A percentile compares a stretch with the other conserved stretches of the same genome.
Conservation (phyloP, 2,888 invertebrate species). For the Drosophila basisetae region DNA sequence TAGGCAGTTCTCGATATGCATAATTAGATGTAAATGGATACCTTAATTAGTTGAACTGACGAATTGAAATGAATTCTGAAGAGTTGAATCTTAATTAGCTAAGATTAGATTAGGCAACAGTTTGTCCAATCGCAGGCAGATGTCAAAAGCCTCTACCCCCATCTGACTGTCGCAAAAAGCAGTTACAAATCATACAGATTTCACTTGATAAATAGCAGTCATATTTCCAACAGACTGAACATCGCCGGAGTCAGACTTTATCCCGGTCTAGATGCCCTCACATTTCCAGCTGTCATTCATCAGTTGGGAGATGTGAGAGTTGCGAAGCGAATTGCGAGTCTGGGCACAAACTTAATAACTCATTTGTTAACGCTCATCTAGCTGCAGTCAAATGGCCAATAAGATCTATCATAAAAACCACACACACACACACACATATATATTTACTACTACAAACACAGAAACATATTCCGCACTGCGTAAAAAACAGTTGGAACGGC, state of each 20-base stretch:
- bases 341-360: constrained; percentile 71
- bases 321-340: constrained; percentile 22
- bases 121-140: constrained; percentile 46
- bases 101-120: constrained; percentile 38
- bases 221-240: constrained; percentile 28
- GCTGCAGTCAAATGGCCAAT: constrained; percentile 78
- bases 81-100: neutral
- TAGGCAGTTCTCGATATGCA: constrained; percentile 28
- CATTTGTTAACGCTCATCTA: constrained; percentile 69
- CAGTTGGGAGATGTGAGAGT: constrained; percentile 23
- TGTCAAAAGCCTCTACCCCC: constrained; percentile 14
- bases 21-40: constrained; percentile 7
- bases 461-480: constrained; percentile 57
- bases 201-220: constrained; percentile 39
- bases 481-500: constrained; percentile 66
- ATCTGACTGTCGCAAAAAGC: constrained; percentile 13
- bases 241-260: neutral
- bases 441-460: neutral
- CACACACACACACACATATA: constrained; percentile 15
- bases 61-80: constrained; percentile 13
- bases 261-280: constrained; percentile 19
- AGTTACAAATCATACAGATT: constrained; percentile 37
- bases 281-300: constrained; percentile 34
- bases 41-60: constrained; percentile 26
- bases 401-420: constrained; percentile 61